Base-by-base conservation (phyloP, 1,140 invertebrate genomes). In the Macrobrachium rosenbergii region DNA sequence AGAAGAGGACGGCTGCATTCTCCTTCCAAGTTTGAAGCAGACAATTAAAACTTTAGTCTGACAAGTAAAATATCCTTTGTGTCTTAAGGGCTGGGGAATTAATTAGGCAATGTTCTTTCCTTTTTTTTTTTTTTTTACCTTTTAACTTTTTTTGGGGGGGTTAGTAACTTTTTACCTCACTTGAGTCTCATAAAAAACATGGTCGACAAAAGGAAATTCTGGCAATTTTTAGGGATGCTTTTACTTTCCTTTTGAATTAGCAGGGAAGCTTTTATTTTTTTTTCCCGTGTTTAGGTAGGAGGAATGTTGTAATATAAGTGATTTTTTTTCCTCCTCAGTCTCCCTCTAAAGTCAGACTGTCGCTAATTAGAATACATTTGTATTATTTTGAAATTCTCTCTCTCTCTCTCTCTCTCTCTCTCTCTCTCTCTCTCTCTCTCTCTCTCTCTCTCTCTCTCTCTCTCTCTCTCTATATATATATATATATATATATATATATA, bases 11-110 rank as follows among this genome's bases (percentile, higher is more conserved):
- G 37, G 23, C 37, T 23, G 37, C 69, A 72, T 28, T 43, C 23
- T 72, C 69, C 69, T 17, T 72, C 69, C 23, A 72, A 72, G 23
- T 28, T 72, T 43, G 37, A 43, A 43, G 23, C 69, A 72, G 69
- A 72, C 69, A 72, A 72, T 72, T 72, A 72, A 72, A 72, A 72
- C 69, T 72, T 72, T 72, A 14, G 69, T 23, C 69, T n/a, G 37
- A 72, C 69, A 72, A 72, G 69, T 72, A 72, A 72, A 72, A 72
- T 72, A 72, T 72, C 69, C 69, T 72, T 72, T 72, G 69, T 28
- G 69, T 72, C 69, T 72, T 72, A 28, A 72, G 69, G 69, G 69
- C 69, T 43, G 37, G 69, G 17, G 37, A 72, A 72, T 72, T 72
- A 72, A 72, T 72, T 72, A 43, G 37, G 37, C 23, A 72, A 23